Evolutionary conservation across 2,888 invertebrate species (phyloP).

Genomic region (Mesochorus sp.): DNA sequence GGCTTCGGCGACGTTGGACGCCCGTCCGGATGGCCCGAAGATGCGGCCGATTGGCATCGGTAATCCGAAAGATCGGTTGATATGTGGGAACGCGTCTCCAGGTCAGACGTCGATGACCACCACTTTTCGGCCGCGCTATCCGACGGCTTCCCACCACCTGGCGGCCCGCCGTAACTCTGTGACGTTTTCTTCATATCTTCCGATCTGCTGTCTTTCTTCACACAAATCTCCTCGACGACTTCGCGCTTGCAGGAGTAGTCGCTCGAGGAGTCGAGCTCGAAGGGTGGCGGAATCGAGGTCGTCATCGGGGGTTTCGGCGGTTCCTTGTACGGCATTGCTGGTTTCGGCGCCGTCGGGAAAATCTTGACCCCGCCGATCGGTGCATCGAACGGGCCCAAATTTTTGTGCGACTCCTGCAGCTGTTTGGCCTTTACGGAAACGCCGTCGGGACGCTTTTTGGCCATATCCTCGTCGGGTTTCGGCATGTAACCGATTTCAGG

Average conservation of each 20-base stretch:
- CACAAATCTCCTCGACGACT: conserved; percentile 68
- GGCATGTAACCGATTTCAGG: conserved; percentile 87
- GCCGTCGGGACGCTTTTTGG: conserved; percentile 82
- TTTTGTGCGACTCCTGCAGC: conserved; percentile 85
- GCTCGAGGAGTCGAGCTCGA: conserved; percentile 67
- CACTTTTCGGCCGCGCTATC: conserved; percentile 63
- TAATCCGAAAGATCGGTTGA: conserved; percentile 77
- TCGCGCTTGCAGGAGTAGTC: conserved; percentile 66
- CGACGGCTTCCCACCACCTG: conserved; percentile 30
- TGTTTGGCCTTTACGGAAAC: conserved; percentile 85
- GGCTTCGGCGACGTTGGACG: conserved; percentile 82
- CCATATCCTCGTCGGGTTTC: conserved; percentile 80
- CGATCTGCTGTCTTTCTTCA: conserved; percentile 69
- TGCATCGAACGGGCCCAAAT: conserved; percentile 82
- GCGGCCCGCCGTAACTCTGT: conserved; percentile 39
- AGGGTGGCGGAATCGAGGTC: conserved; percentile 76
- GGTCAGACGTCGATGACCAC: conserved; percentile 75
- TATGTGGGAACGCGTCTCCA: conserved; percentile 75
- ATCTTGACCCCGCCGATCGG: conserved; percentile 85
- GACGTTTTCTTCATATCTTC: conserved; percentile 58
- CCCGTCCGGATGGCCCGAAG: conserved; percentile 70
- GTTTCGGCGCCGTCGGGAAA: conserved; percentile 78
- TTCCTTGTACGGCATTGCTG: conserved; percentile 2
- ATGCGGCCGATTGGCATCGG: conserved; percentile 74
- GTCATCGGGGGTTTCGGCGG: conserved; percentile 35